Percentiles rank a stretch among this genome's conserved stretches.
Evolutionary conservation across 2,888 invertebrate genomes (phyloP).

Genomic region (Pelosia muscerda): DNA sequence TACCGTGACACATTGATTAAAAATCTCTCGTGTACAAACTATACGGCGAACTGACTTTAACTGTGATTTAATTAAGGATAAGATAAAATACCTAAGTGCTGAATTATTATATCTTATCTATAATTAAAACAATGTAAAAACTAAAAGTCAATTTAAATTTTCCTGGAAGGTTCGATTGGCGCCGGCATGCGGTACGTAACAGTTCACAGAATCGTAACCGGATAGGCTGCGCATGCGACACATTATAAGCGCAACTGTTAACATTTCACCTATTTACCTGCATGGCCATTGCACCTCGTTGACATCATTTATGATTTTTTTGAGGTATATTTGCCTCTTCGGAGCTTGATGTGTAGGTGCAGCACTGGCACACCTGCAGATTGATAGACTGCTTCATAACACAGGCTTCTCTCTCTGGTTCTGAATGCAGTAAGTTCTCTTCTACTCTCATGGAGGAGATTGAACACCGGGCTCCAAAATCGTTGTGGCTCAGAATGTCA

Average conservation of each 20-base stretch:
- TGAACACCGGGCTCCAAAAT: too few species aligned
- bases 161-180: conserved; percentile 37
- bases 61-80: conserved; percentile 11
- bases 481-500: too few species aligned
- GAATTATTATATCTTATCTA: conserved; percentile 26
- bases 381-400: too few species aligned
- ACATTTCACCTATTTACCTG: conserved; percentile 23
- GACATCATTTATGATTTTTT: too few species aligned
- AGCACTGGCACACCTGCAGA: too few species aligned
- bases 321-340: too few species aligned
- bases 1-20: conserved; percentile 17
- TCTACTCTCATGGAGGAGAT: too few species aligned
- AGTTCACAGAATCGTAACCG: conserved; percentile 45
- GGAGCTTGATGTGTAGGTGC: too few species aligned
- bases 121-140: conserved; percentile 15
- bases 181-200: conserved; percentile 20
- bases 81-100: conserved; percentile 2
- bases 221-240: conserved; percentile 40
- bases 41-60: not conserved
- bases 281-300: too few species aligned
- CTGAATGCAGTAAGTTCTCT: too few species aligned
- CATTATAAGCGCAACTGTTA: conserved; percentile 35
- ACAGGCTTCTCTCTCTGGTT: too few species aligned
- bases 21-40: conserved; percentile 13
- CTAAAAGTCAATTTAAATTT: conserved; percentile 4